Evolutionary conservation across 2,113 vertebrate genomes (phyloP).

Genomic region (Upupa epops): DNA sequence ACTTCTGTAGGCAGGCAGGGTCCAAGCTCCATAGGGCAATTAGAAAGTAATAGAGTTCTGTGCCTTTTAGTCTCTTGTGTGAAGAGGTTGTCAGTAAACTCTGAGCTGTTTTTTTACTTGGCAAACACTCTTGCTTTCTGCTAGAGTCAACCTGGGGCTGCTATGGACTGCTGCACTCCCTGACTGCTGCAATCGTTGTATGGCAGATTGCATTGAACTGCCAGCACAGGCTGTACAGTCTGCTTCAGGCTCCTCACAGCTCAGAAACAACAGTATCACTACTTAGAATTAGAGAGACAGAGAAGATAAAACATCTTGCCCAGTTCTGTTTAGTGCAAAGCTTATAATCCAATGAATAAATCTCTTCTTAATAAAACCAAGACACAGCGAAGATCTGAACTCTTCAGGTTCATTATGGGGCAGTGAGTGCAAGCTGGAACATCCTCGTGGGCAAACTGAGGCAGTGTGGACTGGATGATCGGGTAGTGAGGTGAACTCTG

Average conservation of each 20-base stretch:
- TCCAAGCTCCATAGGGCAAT: not conserved
- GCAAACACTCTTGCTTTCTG: not conserved
- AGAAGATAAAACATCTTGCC: not conserved
- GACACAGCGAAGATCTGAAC: not conserved
- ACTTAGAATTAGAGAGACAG: not conserved
- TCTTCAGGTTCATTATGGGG: not conserved
- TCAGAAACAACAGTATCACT: not conserved
- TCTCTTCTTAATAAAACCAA: not conserved
- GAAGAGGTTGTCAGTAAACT: not conserved
- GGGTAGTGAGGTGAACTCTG: too few species aligned
- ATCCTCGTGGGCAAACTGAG: too few species aligned
- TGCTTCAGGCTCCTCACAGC: not conserved
- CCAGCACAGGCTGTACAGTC: not conserved
- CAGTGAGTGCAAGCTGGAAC: too few species aligned
- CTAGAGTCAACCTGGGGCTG: not conserved
- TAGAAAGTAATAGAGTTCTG: not conserved
- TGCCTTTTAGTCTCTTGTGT: not conserved
- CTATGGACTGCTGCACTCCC: not conserved
- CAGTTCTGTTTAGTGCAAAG: not conserved
- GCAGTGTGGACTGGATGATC: too few species aligned
- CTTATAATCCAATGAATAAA: slow-evolving; percentile 17
- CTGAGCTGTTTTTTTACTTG: not conserved
- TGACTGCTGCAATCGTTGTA: not conserved
- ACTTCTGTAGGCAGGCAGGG: not conserved
- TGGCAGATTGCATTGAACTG: not conserved